Conservation (phyloP, 2,797 vertebrate species). For the Hydrophis major region DNA sequence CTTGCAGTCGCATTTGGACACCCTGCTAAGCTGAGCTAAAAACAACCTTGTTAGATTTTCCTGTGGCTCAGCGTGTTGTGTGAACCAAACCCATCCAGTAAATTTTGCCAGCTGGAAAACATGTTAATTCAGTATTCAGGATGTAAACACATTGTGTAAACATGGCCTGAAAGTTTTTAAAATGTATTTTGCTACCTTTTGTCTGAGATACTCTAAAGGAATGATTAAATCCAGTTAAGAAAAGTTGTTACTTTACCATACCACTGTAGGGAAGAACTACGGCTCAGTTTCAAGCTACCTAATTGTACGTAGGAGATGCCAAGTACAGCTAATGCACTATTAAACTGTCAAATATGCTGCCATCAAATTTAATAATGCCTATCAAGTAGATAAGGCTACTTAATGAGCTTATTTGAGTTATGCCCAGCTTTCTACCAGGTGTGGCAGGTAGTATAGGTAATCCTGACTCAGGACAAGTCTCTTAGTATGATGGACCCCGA, state of each 20-base stretch:
- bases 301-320: neutral
- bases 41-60: neutral
- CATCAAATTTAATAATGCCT: neutral
- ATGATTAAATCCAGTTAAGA: neutral
- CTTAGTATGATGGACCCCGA: neutral
- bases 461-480: neutral
- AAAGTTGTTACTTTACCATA: neutral
- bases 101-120: neutral
- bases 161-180: neutral
- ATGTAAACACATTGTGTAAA: neutral
- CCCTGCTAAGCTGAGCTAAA: neutral
- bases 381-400: neutral
- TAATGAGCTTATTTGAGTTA: neutral
- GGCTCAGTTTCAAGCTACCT: neutral
- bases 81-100: neutral
- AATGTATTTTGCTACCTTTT: neutral
- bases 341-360: neutral
- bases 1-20: neutral
- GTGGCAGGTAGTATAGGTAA: neutral
- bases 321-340: neutral
- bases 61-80: neutral
- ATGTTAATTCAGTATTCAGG: neutral
- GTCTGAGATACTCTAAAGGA: neutral
- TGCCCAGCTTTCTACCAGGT: neutral
- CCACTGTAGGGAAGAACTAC: neutral